A percentile compares a stretch with the other conserved stretches of the same genome.
Conservation (phyloP, 2,797 vertebrate species). For the Ctenopoma kingsleyae region DNA sequence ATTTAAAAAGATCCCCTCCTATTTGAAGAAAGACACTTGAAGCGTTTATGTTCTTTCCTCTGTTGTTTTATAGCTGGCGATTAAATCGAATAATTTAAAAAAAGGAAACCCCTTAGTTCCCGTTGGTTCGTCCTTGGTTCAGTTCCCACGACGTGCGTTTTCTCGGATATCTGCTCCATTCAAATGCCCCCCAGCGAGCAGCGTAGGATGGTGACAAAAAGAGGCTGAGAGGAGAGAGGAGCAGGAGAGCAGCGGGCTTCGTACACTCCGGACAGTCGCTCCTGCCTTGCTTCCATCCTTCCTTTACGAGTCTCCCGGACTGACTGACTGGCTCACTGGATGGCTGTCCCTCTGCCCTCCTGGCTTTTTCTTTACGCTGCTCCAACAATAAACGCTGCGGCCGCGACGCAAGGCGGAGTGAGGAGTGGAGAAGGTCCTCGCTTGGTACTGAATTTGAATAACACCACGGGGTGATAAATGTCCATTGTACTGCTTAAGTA, state of each 20-base stretch:
- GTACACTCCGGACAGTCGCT: slow-evolving; percentile 68
- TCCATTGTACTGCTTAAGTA: slow-evolving; percentile 99
- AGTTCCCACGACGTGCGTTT: slow-evolving; percentile 73
- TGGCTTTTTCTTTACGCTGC: slow-evolving; percentile 88
- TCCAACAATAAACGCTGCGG: slow-evolving; percentile 93
- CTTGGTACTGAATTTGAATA: slow-evolving; percentile 99
- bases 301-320: slow-evolving; percentile 72
- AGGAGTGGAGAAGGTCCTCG: slow-evolving; percentile 94
- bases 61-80: slow-evolving; percentile 25
- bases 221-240: slow-evolving; percentile 59
- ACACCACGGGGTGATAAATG: slow-evolving; percentile 99
- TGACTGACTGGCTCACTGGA: slow-evolving; percentile 65
- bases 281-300: slow-evolving; percentile 51
- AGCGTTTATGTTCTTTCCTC: slow-evolving; percentile 36
- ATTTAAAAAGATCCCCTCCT: slow-evolving; percentile 39
- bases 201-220: slow-evolving; percentile 60
- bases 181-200: slow-evolving; percentile 65
- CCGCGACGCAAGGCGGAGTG: slow-evolving; percentile 85
- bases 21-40: slow-evolving; percentile 40
- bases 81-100: slow-evolving; percentile 27
- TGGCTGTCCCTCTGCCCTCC: slow-evolving; percentile 81
- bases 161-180: slow-evolving; percentile 61
- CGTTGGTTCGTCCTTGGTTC: slow-evolving; percentile 76
- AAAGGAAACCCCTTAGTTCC: slow-evolving; percentile 69
- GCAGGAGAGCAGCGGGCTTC: slow-evolving; percentile 47